A percentile compares a stretch with the other conserved stretches of the same genome.
These are phyloP conservation scores for Bombus waltoni DNA, from an alignment of 1,140 invertebrate genomes.

Conservation along the genomic window DNA sequence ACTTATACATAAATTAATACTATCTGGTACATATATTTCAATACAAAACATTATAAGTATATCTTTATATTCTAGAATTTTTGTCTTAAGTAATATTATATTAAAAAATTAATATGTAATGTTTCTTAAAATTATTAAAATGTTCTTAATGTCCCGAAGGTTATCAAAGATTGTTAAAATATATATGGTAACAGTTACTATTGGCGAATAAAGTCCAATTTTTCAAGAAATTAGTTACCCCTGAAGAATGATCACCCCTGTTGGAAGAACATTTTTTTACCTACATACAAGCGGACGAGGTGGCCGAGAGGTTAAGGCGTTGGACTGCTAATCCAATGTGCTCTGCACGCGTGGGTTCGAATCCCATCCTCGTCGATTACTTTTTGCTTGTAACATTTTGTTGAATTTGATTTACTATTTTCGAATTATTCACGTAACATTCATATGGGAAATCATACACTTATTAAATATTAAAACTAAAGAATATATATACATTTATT, in stretches of 20 bases:
- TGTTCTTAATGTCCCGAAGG: background rate
- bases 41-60: background rate
- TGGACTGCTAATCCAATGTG: slow-evolving; percentile 91
- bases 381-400: slow-evolving; percentile 22
- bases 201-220: background rate
- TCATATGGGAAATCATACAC: too few species aligned
- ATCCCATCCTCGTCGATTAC: slow-evolving; percentile 91
- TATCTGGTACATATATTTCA: background rate
- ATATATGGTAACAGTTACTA: background rate
- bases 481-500: background rate
- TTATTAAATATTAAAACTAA: background rate
- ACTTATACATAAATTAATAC: background rate
- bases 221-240: background rate
- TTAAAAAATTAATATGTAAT: background rate
- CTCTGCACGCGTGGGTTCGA: slow-evolving; percentile 93
- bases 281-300: slow-evolving; percentile 84
- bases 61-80: background rate
- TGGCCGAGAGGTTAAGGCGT: slow-evolving; percentile 95
- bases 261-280: slow-evolving; percentile 28
- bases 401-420: background rate
- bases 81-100: background rate
- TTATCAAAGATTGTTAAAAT: background rate
- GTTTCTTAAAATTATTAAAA: background rate
- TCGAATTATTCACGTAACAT: background rate
- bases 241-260: slow-evolving; percentile 5